Evolutionary conservation across 2,888 invertebrate genomes (phyloP), one percentile per base, ranked within the genome.

Genomic region (Aphidius colemani): DNA sequence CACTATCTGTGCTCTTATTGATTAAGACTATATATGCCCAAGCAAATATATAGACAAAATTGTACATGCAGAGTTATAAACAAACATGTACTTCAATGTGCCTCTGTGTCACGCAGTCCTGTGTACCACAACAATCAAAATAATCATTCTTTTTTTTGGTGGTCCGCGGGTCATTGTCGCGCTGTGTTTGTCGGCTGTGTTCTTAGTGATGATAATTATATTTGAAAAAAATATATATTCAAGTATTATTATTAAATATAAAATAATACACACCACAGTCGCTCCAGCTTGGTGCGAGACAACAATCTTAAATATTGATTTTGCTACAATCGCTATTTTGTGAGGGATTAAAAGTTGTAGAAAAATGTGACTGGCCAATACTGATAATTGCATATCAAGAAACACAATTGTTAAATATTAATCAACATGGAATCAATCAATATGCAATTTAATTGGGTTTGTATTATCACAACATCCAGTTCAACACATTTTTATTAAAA

Each of bases 321-420:
- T 81, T 80, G 81, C 81, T 81, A 81, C 78, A 76, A 81, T 81
- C 81, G 81, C 80, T 80, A 79, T 78, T 81, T 74, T 71, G 73
- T 75, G 76, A 73, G 76, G 57, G 40, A 46, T 57, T 18, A 57
- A 57, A 44, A 57, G 18, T 46, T 46, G 30, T 57, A 46, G 46
- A 57, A 30, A 30, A 30, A 30, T 30, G 30, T 30, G 30, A 30
- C 30, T 30, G 30, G 30, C 30, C 30, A 30, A 30, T 30, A 30
- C 30, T 30, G 4, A 18, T 30, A 30, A 30, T 30, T 30, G 67
- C 67, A 67, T 67, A 56, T 56, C 48, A 56, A 56, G 30, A 30
- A 30, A 30, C 30, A 30, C 30, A 51, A 13, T 11, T 13, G 59
- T 61, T 66, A 64, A 62, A 61, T 30, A 30, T 5, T 30, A 5